These are phyloP conservation scores for Hylaeus anthracinus DNA, from an alignment of 1,140 invertebrate species.

Conservation along the genomic window DNA sequence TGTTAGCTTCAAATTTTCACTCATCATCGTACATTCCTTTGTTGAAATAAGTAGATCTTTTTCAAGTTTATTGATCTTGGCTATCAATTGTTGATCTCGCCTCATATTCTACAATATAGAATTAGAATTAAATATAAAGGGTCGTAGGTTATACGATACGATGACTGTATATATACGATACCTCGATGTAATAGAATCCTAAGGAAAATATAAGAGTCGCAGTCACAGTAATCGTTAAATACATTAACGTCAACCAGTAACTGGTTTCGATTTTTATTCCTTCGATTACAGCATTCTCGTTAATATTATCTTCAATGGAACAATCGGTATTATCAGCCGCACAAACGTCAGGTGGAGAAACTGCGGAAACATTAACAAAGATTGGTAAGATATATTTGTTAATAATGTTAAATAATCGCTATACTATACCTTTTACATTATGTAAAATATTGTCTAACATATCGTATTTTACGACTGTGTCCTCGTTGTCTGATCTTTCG, in stretches of 20 bases:
- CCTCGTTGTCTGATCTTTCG: slow-evolving; percentile 13
- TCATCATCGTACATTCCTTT: slow-evolving; percentile 86
- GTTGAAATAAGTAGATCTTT: slow-evolving; percentile 79
- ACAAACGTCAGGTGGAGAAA: slow-evolving; percentile 49
- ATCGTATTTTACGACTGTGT: neutral
- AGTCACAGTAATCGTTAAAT: slow-evolving; percentile 83
- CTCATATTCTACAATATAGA: slow-evolving; percentile 81
- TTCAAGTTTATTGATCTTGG: slow-evolving; percentile 84
- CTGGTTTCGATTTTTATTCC: slow-evolving; percentile 56
- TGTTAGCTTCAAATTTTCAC: slow-evolving; percentile 84
- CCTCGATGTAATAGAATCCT: slow-evolving; percentile 88
- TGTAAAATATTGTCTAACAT: neutral
- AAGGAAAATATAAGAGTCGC: slow-evolving; percentile 87
- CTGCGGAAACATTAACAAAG: slow-evolving; percentile 7
- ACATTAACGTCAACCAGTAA: slow-evolving; percentile 75
- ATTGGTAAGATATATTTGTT: slow-evolving; percentile 1
- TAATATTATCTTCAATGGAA: slow-evolving; percentile 24
- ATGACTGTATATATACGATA: slow-evolving; percentile 27
- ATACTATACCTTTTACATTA: slow-evolving; percentile 54
- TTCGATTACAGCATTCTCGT: slow-evolving; percentile 58
- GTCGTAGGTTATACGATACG: too few species aligned
- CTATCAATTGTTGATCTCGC: slow-evolving; percentile 83
- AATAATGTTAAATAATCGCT: neutral
- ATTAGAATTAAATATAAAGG: too few species aligned
- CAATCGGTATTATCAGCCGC: slow-evolving; percentile 54